Conservation (phyloP, 2,888 invertebrate genomes). For the Artemia sinica region DNA sequence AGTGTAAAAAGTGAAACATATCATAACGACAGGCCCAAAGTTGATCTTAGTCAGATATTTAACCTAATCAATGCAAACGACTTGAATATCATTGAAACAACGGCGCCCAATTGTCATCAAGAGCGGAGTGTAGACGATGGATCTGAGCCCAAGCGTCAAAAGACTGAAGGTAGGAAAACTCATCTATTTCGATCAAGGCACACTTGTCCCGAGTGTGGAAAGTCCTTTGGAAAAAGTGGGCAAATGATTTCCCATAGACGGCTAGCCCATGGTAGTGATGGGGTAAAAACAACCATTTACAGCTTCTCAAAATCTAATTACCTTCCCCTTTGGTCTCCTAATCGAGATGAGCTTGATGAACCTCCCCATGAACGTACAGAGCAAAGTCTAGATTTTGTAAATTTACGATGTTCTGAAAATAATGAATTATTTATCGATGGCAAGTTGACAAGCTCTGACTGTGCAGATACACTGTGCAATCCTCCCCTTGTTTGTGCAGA, state of each 20-base stretch:
- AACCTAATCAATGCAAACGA: conserved; percentile 3
- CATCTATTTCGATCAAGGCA: conserved; percentile 13
- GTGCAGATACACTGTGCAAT: neutral
- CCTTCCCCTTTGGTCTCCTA: conserved; percentile 14
- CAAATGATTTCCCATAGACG: conserved; percentile 4
- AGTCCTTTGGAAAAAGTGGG: conserved; percentile 8
- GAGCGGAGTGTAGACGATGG: neutral
- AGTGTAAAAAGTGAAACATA: neutral
- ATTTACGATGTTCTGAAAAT: conserved; percentile 4
- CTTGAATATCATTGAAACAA: conserved; percentile 1
- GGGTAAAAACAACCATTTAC: conserved; percentile 7
- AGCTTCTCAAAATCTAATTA: conserved; percentile 1
- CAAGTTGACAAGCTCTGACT: neutral
- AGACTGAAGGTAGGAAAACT: conserved; percentile 7
- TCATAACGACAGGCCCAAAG: conserved; percentile 5
- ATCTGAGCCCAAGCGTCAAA: neutral
- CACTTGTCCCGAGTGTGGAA: conserved; percentile 13
- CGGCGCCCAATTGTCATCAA: neutral
- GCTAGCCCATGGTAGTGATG: conserved; percentile 8
- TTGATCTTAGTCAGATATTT: neutral
- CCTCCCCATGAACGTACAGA: conserved; percentile 12
- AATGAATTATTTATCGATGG: neutral
- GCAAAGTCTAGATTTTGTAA: conserved; percentile 5
- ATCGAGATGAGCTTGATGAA: neutral
- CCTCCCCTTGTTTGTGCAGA: neutral